A percentile compares a stretch with the other conserved stretches of the same genome.
phyloP scores from a whole-genome alignment of 2,113 vertebrate genomes.

The Hucho hucho region DNA sequence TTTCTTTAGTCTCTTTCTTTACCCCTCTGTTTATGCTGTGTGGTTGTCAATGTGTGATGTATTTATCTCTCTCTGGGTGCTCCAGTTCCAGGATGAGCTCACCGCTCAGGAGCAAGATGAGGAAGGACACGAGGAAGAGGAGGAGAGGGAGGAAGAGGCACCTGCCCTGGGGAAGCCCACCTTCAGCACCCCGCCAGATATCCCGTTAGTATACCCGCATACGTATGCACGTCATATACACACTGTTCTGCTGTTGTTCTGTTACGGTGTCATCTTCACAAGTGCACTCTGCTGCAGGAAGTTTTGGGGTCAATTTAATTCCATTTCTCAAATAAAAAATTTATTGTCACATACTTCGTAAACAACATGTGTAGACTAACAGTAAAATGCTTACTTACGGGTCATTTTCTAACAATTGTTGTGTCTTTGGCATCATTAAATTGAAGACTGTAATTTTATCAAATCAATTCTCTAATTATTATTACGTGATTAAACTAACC shows the following conservation, averaged over 20 bases:
- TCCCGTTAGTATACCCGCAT: slow-evolving; percentile 63
- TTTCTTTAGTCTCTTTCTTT: not conserved
- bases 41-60: not conserved
- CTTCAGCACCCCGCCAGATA: slow-evolving; percentile 70
- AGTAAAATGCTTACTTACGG: no score
- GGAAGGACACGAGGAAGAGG: slow-evolving; percentile 83
- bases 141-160: slow-evolving; percentile 75
- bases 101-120: slow-evolving; percentile 85
- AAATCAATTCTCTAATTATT: no score
- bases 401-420: no score
- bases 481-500: no score
- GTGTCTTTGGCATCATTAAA: no score
- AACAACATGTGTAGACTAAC: no score
- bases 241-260: not conserved
- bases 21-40: not conserved
- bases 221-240: not conserved
- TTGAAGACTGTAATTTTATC: no score
- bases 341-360: no score
- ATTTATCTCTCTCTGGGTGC: not conserved
- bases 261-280: no score
- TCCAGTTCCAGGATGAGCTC: slow-evolving; percentile 90
- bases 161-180: slow-evolving; percentile 54
- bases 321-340: no score
- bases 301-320: no score
- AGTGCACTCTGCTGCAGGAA: no score